Base-by-base conservation (phyloP, 2,113 vertebrate species). In the Boleophthalmus pectinirostris region DNA sequence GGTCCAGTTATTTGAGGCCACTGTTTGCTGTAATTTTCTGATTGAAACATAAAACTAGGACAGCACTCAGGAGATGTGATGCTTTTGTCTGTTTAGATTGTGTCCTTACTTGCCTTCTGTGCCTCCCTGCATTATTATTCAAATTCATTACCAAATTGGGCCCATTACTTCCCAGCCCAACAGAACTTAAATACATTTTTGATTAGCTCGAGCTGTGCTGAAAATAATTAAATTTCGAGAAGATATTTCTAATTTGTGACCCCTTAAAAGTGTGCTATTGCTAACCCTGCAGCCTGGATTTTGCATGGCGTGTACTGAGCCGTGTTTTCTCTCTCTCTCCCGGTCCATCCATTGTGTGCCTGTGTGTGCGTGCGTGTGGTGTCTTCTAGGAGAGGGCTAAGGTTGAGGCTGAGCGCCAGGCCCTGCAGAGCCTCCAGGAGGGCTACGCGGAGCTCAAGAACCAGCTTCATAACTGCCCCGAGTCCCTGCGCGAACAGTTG, bases 401-500 rank as follows among this genome's bases (percentile, higher is more conserved):
- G 90, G 92, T 99, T 92, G 97, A 96, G 90, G 93, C 93, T 14
- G 96, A 96, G 93, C 95, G 95, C 85, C 94, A 93, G 91, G 94
- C 94, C 90, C 94, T 99, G 92, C 95, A 96, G 92, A 94, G 94
- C 89, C 96, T 96, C 87, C 96, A 89, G 92, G 95, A 90, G 69
- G 92, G 94, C 88, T 95, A 95, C 93, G 92, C 93, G 91, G 96
- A 98, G 93, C 93, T 96, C 94, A 95, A 94, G 96, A 96, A 91
- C 92, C 97, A 97, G 93, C 96, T 99, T 81, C 95, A 95, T 94
- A 96, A 97, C 93, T 98, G 98, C 94, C 97, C 98, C 29, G 96
- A 99, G 93, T 96, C 97, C 65, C 90, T 97, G 93, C 93, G 92
- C 91, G 96, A 97, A 92, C 98, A 97, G 92, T 93, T 98, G 89